These are phyloP conservation scores for Cyanocitta stelleri DNA, from an alignment of 2,113 vertebrate species.

Conservation along the genomic window DNA sequence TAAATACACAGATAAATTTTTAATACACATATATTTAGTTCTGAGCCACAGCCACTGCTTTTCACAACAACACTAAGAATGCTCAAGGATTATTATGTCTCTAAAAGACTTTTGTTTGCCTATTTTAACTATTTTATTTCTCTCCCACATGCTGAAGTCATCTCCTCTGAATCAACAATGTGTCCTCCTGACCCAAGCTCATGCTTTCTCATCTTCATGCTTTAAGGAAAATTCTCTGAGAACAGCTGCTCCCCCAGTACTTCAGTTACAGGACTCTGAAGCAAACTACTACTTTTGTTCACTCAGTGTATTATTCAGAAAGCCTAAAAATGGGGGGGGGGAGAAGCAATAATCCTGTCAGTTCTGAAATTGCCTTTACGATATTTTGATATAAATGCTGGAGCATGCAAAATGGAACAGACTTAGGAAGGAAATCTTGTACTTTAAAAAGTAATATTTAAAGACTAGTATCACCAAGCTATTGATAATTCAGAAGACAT, in stretches of 20 bases:
- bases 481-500: not conserved
- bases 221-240: not conserved
- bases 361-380: not conserved
- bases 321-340: fast-evolving
- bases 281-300: not conserved
- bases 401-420: not conserved
- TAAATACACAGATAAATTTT: not conserved
- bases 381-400: not conserved
- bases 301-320: not conserved
- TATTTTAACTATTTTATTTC: not conserved
- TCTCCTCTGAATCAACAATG: not conserved
- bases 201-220: not conserved
- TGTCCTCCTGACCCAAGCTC: not conserved
- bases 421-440: not conserved
- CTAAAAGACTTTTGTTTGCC: not conserved
- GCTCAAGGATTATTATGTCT: not conserved
- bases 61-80: not conserved
- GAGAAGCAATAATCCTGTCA: not conserved
- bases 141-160: not conserved
- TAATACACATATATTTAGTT: not conserved
- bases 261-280: not conserved
- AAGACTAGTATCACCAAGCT: not conserved
- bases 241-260: not conserved
- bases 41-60: not conserved
- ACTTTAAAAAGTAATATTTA: not conserved